phyloP scores from a whole-genome alignment of 2,888 invertebrate genomes.

The Allophyes oxyacanthae region DNA sequence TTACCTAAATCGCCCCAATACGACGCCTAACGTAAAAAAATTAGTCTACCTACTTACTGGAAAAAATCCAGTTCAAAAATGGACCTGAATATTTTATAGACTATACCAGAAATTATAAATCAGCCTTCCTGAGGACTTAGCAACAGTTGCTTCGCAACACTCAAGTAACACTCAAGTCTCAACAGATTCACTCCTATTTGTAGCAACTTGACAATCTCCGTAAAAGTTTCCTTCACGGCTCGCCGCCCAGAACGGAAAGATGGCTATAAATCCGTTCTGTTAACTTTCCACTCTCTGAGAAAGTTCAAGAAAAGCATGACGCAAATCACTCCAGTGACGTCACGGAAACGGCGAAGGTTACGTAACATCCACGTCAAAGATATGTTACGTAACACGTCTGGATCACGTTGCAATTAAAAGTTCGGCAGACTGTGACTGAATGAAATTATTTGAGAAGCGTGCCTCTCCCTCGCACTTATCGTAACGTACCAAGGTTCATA shows the following conservation, averaged over 20 bases:
- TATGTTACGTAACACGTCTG: conserved; percentile 23
- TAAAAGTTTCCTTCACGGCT: conserved; percentile 4
- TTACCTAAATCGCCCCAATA: too few species aligned
- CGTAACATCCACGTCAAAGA: conserved; percentile 37
- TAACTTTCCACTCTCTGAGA: conserved; percentile 2
- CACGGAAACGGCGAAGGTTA: conserved; percentile 22
- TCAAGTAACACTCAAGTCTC: too few species aligned
- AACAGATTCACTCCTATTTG: neutral
- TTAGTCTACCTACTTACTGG: too few species aligned
- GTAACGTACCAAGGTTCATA: conserved; percentile 64
- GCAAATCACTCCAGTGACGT: conserved; percentile 14
- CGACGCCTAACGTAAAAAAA: too few species aligned
- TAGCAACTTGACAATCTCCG: neutral
- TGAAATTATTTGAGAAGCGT: conserved; percentile 34
- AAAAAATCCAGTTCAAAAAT: too few species aligned
- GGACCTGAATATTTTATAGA: too few species aligned
- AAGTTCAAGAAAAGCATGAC: conserved; percentile 6
- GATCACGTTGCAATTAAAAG: conserved; percentile 34
- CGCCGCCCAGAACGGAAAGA: neutral
- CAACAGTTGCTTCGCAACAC: too few species aligned
- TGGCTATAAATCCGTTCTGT: neutral
- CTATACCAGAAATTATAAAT: too few species aligned
- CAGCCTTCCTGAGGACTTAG: too few species aligned
- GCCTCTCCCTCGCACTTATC: conserved; percentile 26
- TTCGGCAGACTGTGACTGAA: conserved; percentile 45